Evolutionary conservation across 92 coral and sea anemone genomes (phyloP).

Genomic region (Epizoanthus rinbou): DNA sequence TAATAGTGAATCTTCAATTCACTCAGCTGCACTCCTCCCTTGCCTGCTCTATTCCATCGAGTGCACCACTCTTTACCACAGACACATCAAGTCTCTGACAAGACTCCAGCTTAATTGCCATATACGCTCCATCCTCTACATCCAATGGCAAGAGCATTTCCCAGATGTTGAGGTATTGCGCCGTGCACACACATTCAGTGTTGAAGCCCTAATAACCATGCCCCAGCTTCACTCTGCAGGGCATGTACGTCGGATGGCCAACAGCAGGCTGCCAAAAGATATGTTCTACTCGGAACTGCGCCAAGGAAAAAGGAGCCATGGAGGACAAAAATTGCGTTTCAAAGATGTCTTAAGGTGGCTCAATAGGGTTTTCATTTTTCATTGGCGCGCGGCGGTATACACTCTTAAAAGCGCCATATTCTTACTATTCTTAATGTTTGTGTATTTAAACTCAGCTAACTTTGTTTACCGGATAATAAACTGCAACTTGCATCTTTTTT

Average conservation of each 20-base stretch:
- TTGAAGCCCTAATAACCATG: neutral
- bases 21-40: too few species aligned
- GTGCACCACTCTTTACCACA: constrained; percentile 44
- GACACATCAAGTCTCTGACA: constrained; percentile 2
- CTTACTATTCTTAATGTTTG: too few species aligned
- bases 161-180: neutral
- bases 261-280: neutral
- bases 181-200: neutral
- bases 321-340: too few species aligned
- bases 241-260: constrained; percentile 24
- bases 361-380: too few species aligned
- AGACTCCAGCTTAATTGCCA: constrained; percentile 15
- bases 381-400: too few species aligned
- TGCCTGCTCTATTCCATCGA: constrained; percentile 35
- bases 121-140: constrained; percentile 11
- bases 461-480: too few species aligned
- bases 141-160: neutral
- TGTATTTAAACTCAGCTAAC: too few species aligned
- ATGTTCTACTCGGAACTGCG: neutral
- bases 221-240: constrained; percentile 9
- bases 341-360: too few species aligned
- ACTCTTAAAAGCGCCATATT: too few species aligned
- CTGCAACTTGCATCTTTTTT: too few species aligned
- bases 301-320: constrained; percentile 24
- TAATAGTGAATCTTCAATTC: too few species aligned